These are phyloP conservation scores for Lagria hirta DNA, from an alignment of 2,888 invertebrate species.

Conservation along the genomic window DNA sequence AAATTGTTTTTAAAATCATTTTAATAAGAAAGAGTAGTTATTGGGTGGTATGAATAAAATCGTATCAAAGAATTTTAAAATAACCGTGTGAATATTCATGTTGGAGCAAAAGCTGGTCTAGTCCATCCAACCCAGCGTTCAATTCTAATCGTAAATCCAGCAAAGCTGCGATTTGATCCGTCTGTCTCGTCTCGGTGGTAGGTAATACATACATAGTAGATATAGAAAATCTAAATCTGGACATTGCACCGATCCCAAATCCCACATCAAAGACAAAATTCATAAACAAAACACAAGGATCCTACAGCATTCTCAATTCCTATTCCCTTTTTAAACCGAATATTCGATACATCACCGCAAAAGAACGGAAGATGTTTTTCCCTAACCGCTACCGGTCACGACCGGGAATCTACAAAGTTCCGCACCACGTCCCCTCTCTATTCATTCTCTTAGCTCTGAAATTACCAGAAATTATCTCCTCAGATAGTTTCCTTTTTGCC, in stretches of 20 bases:
- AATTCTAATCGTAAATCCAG: constrained; percentile 18
- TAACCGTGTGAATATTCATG: constrained; percentile 27
- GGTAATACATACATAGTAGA: constrained; percentile 1
- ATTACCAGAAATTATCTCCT: constrained; percentile 10
- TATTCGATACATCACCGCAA: constrained; percentile 14
- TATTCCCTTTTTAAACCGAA: constrained; percentile 9
- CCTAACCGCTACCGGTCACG: constrained; percentile 11
- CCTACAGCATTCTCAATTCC: constrained; percentile 3
- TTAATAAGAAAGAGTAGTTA: too few species aligned
- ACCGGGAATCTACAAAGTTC: constrained; percentile 10
- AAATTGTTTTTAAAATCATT: too few species aligned
- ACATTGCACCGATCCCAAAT: constrained; percentile 12
- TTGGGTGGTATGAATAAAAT: constrained; percentile 27
- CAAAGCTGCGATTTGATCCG: constrained; percentile 2
- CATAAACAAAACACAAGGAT: constrained; percentile 15
- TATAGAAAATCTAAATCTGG: constrained; percentile 12
- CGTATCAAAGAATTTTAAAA: constrained; percentile 27
- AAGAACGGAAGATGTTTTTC: constrained; percentile 9
- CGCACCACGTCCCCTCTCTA: constrained; percentile 6
- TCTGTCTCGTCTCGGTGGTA: constrained; percentile 7
- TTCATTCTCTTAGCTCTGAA: constrained; percentile 3
- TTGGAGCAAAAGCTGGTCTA: constrained; percentile 15
- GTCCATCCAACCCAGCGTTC: too few species aligned
- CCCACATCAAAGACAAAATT: constrained; percentile 19
- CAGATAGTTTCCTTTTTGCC: constrained; percentile 11